Evolutionary conservation across 2,113 vertebrate genomes (phyloP), one percentile per base, ranked within the genome.

Genomic region (Neogale vison): DNA sequence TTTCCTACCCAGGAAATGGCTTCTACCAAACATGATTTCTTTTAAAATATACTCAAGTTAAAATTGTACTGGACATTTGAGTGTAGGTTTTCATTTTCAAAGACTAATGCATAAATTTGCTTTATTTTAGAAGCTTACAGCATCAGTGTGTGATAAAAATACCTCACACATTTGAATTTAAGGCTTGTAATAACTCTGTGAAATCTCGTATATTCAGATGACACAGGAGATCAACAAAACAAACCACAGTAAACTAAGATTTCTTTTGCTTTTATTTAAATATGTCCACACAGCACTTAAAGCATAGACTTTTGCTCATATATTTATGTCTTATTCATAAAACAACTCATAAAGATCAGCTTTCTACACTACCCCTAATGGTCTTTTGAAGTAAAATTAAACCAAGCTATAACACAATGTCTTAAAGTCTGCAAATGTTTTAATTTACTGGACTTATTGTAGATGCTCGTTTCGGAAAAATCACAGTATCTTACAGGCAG

Each of bases 371-470:
- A 77, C 3, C 42, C 34, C 52, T 89, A 81, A 72, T 31, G 34
- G 52, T 69, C 55, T 83, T 94, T 50, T 59, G 69, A 96, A 97
- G 77, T 59, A 26, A 88, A 96, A 96, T 88, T 93, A 88, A 95
- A 88, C 79, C 52, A 93, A 92, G 83, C 57, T 79, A 82, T 71
- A 95, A 13, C n/a, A 96, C 59, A 65, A 92, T 42, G 29, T 39
- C 23, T 31, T 76, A 24, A 69, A 61, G 71, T 72, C 80, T 84
- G 52, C 45, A 71, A 80, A 81, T 59, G 67, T 45, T 69, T 92
- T 93, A 85, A 92, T 84, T 93, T 88, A 86, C 39, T 55, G 11
- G 34, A 63, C 20, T 67, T 80, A 72, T 1, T 74, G 3, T 57
- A 59, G 47, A 95, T 69, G 21, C 3, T 86, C 4, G 0, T 77